Base-by-base conservation (phyloP, 2,888 invertebrate species). In the Stramonita haemastoma region DNA sequence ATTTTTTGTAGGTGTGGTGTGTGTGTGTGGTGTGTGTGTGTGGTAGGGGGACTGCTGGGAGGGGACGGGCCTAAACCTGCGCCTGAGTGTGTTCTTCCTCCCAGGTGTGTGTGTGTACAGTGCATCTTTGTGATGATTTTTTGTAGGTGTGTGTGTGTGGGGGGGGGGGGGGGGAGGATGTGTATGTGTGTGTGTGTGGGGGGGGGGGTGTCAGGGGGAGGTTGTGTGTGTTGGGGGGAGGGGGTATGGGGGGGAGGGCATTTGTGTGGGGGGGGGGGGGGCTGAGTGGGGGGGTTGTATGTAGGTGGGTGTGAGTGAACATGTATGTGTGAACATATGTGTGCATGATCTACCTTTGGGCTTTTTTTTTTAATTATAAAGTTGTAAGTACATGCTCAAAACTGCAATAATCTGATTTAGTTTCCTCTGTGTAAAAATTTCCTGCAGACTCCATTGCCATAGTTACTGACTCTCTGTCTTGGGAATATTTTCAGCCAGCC, bases 41-140 rank as follows among this genome's bases (percentile, higher is more conserved):
- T 90, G n/a, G n/a, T n/a, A n/a, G n/a, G 89, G 36, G 87, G 94
- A 34, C 88, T 95, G 22, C 91, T 92, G 86, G 94, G 94, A 17
- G 91, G 92, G 86, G 94, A 93, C 0, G 90, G 91, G 77, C 93
- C 93, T 15, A 93, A 93, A 17, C 93, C 94, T 29, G 90, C 92
- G 29, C 90, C 93, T 29, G 94, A 94, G 86, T 88, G 91, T 15
- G 87, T 90, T 32, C 93, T 92, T 66, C 93, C 90, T 4, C 91
- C 91, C 46, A 89, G 91, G 83, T 88, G 26, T n/a, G 22, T 73
- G n/a, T n/a, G 2, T 73, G 22, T 73, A 26, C 26, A 46, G 46
- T 46, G 2, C 2, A 8, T 46, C 46, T 46, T 46, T 46, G 46
- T 46, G 46, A 46, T 46, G 46, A 46, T 46, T 46, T 46, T 46